Evolutionary conservation across 2,113 vertebrate species (phyloP).

Genomic region (Mohoua ochrocephala): DNA sequence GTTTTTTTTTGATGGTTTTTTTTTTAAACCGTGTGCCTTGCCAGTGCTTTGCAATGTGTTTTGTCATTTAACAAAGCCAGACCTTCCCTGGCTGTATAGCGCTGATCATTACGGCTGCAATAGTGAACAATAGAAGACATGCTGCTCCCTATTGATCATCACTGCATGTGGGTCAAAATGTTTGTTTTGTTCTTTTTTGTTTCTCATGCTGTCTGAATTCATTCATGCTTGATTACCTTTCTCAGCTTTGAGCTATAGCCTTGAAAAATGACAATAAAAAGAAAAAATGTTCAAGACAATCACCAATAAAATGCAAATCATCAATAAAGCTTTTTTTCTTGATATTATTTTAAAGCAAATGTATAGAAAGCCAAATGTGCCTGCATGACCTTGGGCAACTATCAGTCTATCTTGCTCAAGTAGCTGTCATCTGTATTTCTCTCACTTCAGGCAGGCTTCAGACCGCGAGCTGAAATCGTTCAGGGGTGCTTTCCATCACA

Average conservation of each 20-base stretch:
- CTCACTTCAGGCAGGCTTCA: background rate
- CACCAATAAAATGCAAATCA: background rate
- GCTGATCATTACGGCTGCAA: background rate
- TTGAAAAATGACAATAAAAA: background rate
- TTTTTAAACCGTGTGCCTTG: fast-evolving
- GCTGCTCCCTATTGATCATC: background rate
- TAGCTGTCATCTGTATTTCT: background rate
- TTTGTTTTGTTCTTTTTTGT: background rate
- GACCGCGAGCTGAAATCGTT: background rate
- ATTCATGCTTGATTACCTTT: background rate
- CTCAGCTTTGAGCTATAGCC: background rate
- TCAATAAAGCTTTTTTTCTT: background rate
- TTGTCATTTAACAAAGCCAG: background rate
- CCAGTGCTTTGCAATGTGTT: background rate
- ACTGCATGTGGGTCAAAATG: background rate
- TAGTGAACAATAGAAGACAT: background rate
- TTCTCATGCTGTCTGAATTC: background rate
- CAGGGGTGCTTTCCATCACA: background rate
- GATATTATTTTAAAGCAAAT: background rate
- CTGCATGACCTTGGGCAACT: background rate
- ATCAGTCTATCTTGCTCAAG: background rate
- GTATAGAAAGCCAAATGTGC: background rate
- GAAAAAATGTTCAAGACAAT: background rate
- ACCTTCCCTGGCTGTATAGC: background rate
- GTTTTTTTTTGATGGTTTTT: fast-evolving